Base-by-base conservation (phyloP, 1,140 invertebrate genomes). In the Saxidomus purpurata region DNA sequence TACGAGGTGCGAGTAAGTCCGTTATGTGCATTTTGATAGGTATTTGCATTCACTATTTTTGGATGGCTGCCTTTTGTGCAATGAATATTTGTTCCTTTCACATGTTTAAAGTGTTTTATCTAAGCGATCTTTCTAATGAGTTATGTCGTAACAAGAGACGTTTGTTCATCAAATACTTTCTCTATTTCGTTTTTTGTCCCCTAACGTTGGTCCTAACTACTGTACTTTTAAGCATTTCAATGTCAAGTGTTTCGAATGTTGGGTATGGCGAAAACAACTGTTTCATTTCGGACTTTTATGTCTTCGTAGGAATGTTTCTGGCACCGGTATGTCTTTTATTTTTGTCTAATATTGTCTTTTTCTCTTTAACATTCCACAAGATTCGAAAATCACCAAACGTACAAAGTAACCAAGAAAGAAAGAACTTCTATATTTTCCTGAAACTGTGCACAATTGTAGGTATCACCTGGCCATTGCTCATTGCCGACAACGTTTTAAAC, bases 41-140 rank as follows among this genome's bases (percentile, higher is more conserved):
- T 80, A 97, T 98, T 82, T 95, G 97, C 91, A 98, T 98, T 96
- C 98, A 99, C 94, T 99, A 98, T 96, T 97, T 98, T 95, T 98
- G 98, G 96, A 96, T 99, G 94, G 97, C 98, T 38, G 97, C 98
- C 69, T 99, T 99, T 96, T 98, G 98, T 95, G 99, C 98, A 98
- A 97, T 99, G 89, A 98, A 98, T 96, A 98, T 98, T 59, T 98
- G 99, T 98, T 98, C 98, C 0, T 89, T 67, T 81, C 87, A 92
- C 38, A 90, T 89, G 83, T 74, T 67, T n/a, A 49, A 36, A 13
- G 98, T 98, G 3, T 96, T 96, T 49, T 28, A 38, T 49, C 85
- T n/a, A 22, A 38, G 52, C 25, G 38, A 49, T 6, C 19, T 83
- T 3, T 22, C 76, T 0, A 31, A 36, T 40, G 34, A 17, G 17